Conservation (phyloP, 2,113 vertebrate genomes). For the Excalfactoria chinensis region DNA sequence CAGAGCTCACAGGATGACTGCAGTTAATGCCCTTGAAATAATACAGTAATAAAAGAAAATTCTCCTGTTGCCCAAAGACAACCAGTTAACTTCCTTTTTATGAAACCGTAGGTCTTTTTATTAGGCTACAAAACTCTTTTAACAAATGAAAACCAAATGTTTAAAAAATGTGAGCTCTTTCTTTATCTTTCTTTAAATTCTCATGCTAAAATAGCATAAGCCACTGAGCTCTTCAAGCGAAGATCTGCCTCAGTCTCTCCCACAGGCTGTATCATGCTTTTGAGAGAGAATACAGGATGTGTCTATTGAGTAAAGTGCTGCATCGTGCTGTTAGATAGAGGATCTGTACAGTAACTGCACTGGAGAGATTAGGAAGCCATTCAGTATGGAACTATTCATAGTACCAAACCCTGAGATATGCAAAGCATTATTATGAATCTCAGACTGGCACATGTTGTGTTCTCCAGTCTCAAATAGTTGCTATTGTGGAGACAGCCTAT, state of each 20-base stretch:
- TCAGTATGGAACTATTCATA: constrained; percentile 52
- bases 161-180: constrained; percentile 22
- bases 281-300: constrained; percentile 36
- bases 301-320: constrained; percentile 1
- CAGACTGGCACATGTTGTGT: constrained; percentile 39
- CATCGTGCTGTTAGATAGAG: constrained; percentile 1
- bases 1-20: constrained; percentile 20
- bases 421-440: constrained; percentile 60
- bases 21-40: constrained; percentile 72
- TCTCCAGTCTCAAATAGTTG: constrained; percentile 56
- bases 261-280: constrained; percentile 24
- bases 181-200: constrained; percentile 44
- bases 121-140: constrained; percentile 73
- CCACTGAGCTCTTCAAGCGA: neutral
- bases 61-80: constrained; percentile 69
- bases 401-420: neutral
- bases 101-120: constrained; percentile 76
- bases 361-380: constrained; percentile 46
- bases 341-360: neutral
- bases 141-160: constrained; percentile 79
- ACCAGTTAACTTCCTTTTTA: constrained; percentile 75
- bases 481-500: constrained; percentile 61
- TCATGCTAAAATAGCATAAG: neutral
- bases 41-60: constrained; percentile 71
- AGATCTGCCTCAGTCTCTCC: constrained; percentile 20